A percentile compares a stretch with the other conserved stretches of the same genome.
Evolutionary conservation across 2,797 vertebrate genomes (phyloP).

Genomic region (Borostomias antarcticus): DNA sequence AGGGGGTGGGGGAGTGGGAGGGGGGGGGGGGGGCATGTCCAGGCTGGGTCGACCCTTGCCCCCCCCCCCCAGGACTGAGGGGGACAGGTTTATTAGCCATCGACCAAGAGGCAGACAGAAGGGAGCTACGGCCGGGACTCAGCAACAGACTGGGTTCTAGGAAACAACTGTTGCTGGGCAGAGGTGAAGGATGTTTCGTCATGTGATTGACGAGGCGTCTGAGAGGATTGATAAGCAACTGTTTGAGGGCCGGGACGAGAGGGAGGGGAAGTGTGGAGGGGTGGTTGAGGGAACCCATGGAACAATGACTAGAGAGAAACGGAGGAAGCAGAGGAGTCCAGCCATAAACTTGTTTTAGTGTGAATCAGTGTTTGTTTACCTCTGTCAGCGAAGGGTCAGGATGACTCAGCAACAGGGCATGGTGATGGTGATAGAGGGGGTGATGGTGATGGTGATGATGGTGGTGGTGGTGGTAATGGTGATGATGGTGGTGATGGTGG

Average conservation of each 20-base stretch:
- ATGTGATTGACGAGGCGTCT: conserved; percentile 71
- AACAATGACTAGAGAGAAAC: conserved; percentile 62
- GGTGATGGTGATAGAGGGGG: neutral
- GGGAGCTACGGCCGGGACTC: conserved; percentile 58
- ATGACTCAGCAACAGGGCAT: neutral
- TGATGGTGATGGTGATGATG: neutral
- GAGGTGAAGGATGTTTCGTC: conserved; percentile 62
- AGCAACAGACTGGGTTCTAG: conserved; percentile 66
- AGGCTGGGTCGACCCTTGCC: neutral
- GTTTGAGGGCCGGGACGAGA: conserved; percentile 47
- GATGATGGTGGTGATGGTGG: too few relatives aligned
- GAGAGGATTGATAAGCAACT: conserved; percentile 75
- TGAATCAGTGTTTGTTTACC: conserved; percentile 8
- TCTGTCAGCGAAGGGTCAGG: neutral
- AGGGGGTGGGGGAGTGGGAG: too few relatives aligned
- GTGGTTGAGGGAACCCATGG: neutral
- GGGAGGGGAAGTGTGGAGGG: conserved; percentile 45
- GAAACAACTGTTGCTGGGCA: conserved; percentile 68
- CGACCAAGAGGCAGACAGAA: conserved; percentile 70
- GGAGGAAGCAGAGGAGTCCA: conserved; percentile 73
- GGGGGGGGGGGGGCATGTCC: neutral
- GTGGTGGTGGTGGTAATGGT: too few relatives aligned
- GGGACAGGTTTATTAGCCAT: conserved; percentile 75
- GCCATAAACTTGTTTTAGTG: conserved; percentile 61
- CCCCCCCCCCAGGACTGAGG: neutral